A percentile compares a stretch with the other conserved stretches of the same genome.
Conservation (phyloP, 53 echinoderm and acorn worm species). For the Zoroaster sp. region DNA sequence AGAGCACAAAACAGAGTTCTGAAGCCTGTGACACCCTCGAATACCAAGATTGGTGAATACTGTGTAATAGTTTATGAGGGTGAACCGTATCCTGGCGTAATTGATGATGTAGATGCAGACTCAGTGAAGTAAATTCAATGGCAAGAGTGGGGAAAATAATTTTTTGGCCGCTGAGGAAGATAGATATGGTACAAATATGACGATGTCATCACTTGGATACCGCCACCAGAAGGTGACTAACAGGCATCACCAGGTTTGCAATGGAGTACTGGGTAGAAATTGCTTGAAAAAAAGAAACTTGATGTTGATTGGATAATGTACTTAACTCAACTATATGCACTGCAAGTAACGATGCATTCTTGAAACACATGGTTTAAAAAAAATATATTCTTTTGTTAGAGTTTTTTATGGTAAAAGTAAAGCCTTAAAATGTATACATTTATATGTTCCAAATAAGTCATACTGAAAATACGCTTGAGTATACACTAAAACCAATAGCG, state of each 20-base stretch:
- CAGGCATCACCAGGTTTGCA: slow-evolving; percentile 33
- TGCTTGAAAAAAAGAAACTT: not conserved
- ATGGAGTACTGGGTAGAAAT: slow-evolving; percentile 26
- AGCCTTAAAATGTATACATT: no score
- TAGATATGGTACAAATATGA: slow-evolving; percentile 46
- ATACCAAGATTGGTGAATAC: slow-evolving; percentile 32
- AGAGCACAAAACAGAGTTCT: not conserved
- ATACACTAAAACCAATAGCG: not conserved
- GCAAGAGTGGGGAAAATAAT: slow-evolving; percentile 32
- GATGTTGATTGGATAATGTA: not conserved
- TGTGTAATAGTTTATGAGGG: slow-evolving; percentile 43
- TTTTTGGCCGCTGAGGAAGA: no score
- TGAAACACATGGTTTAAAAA: no score
- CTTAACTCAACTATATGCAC: not conserved
- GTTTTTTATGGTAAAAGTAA: no score
- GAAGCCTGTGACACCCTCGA: slow-evolving; percentile 11
- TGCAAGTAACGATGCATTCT: no score
- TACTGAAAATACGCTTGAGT: not conserved
- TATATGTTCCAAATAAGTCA: no score
- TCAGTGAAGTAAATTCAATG: slow-evolving; percentile 46
- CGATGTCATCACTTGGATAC: slow-evolving; percentile 32
- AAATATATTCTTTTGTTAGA: no score
- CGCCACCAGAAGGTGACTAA: slow-evolving; percentile 37
- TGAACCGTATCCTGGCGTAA: slow-evolving; percentile 26
- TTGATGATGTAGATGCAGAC: slow-evolving; percentile 28